Conservation (phyloP, 2,797 vertebrate genomes). For the Hypotaenidia philippensis region DNA sequence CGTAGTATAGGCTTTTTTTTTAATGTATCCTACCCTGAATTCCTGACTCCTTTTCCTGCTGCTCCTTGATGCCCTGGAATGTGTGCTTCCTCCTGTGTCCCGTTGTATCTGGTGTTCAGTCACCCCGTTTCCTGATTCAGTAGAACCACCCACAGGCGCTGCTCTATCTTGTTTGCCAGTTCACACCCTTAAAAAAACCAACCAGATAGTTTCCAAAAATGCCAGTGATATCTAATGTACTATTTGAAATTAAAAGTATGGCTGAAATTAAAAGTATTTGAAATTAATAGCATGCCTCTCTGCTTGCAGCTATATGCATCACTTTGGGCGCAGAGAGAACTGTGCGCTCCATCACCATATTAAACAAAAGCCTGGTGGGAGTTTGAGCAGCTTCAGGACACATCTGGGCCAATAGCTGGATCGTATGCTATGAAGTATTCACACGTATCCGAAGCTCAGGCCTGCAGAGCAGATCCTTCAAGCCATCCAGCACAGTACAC, state of each 20-base stretch:
- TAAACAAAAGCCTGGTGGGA: constrained; percentile 13
- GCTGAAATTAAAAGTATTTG: neutral
- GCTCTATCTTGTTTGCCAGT: neutral
- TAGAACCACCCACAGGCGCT: neutral
- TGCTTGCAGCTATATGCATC: neutral
- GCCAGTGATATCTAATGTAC: neutral
- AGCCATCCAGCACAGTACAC: neutral
- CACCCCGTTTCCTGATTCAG: neutral
- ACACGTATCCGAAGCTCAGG: neutral
- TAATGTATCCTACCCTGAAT: neutral
- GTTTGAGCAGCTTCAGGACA: constrained; percentile 1
- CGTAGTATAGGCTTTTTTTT: neutral
- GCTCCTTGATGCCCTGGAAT: neutral
- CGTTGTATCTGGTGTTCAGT: neutral
- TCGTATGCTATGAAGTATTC: neutral
- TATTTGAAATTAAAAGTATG: constrained; percentile 29
- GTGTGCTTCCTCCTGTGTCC: neutral
- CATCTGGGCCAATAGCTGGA: neutral
- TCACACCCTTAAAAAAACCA: neutral
- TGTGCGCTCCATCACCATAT: neutral
- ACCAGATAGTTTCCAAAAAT: constrained; percentile 45
- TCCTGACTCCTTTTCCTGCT: neutral
- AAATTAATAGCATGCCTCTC: neutral
- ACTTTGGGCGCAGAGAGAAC: neutral
- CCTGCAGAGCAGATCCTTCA: neutral